Conservation (phyloP, 2,888 invertebrate genomes). For the Mycogona germanica region DNA sequence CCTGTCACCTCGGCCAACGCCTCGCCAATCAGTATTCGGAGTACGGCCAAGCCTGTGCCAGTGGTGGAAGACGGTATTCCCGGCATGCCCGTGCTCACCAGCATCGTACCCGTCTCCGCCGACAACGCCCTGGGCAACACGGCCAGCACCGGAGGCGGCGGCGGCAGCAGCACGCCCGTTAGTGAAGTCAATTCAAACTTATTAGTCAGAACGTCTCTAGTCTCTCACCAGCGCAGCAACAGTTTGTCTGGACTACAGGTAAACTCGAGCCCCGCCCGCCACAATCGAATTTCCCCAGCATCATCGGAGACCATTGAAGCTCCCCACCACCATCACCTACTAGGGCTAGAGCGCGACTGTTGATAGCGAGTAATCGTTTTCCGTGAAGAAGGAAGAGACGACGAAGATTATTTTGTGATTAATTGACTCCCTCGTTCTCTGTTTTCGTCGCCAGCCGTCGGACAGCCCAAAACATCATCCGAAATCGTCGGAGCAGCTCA, state of each 20-base stretch:
- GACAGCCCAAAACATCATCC: constrained; percentile 54
- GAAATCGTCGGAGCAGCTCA: constrained; percentile 31
- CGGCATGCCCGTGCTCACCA: no score
- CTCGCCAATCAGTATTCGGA: constrained; percentile 61
- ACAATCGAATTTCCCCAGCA: no score
- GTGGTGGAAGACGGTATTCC: constrained; percentile 14
- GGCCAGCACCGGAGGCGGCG: constrained; percentile 21
- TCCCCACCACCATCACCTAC: no score
- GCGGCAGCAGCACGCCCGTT: constrained; percentile 20
- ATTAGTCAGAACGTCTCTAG: constrained; percentile 24
- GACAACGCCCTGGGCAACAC: constrained; percentile 38
- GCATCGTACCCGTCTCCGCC: constrained; percentile 38
- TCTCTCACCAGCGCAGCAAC: constrained; percentile 37
- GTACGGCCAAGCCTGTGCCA: constrained; percentile 17
- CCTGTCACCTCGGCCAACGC: constrained; percentile 75
- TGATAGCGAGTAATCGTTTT: no score
- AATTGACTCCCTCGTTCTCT: neutral
- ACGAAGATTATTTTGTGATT: no score
- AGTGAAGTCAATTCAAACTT: constrained; percentile 11
- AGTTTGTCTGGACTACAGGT: constrained; percentile 35
- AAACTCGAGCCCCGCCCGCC: neutral
- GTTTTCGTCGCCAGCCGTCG: constrained; percentile 19
- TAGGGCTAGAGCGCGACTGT: no score
- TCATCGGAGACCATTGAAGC: no score
- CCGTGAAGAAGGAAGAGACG: no score